Evolutionary conservation across 2,888 invertebrate species (phyloP).

Genomic region (Nudaria mundana): DNA sequence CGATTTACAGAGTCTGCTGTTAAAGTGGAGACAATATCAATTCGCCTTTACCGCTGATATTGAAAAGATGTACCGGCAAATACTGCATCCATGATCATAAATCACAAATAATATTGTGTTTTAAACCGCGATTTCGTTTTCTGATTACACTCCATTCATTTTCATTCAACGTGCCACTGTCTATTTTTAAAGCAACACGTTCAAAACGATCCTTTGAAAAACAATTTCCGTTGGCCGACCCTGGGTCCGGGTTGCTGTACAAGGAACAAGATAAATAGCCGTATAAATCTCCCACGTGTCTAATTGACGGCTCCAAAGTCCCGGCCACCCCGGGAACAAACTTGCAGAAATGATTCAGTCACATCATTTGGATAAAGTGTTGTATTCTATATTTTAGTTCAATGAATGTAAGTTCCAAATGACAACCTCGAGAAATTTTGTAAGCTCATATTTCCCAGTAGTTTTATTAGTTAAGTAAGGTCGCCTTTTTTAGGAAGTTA

Average conservation of each 20-base stretch:
- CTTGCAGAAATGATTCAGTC: constrained; percentile 56
- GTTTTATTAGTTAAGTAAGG: not conserved
- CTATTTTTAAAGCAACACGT: constrained; percentile 41
- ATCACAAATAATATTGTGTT: constrained; percentile 36
- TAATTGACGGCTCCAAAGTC: constrained; percentile 71
- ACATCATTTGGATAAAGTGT: constrained; percentile 46
- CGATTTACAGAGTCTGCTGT: no score
- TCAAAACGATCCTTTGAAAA: constrained; percentile 55
- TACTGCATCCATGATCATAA: constrained; percentile 35
- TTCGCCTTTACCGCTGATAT: no score
- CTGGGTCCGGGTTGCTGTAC: constrained; percentile 40
- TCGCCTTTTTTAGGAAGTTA: not conserved
- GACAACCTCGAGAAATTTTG: constrained; percentile 14
- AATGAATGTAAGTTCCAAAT: constrained; percentile 16
- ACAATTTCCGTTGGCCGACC: constrained; percentile 57
- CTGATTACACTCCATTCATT: constrained; percentile 37
- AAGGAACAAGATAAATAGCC: constrained; percentile 68
- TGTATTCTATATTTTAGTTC: constrained; percentile 31
- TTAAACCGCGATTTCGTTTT: constrained; percentile 39
- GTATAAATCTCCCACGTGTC: constrained; percentile 73
- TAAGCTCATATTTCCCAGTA: not conserved
- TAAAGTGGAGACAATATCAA: no score
- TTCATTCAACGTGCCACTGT: constrained; percentile 38
- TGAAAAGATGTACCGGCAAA: no score
- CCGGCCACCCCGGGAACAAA: constrained; percentile 35